Evolutionary conservation across 2,113 vertebrate species (phyloP), one percentile per base, ranked within the genome.

Genomic region (Rhodinocichla rosea): DNA sequence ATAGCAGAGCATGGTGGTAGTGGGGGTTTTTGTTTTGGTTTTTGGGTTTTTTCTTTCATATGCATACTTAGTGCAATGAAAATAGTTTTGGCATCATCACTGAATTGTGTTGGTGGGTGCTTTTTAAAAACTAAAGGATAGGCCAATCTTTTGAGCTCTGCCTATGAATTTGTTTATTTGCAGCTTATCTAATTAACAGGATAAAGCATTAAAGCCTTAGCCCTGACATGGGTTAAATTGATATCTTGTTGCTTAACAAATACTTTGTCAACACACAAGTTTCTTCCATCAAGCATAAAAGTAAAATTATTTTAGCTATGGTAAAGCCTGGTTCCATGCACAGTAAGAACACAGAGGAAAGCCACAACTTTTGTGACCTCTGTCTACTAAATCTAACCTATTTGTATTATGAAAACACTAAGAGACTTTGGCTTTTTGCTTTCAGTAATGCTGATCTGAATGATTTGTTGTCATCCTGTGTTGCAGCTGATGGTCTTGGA

Each of bases 271-370:
- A 37, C 59, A n/a, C 1, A 2, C 40, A 69, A 23, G 28, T 81
- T 88, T 39, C 55, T 35, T 69, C 59, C 4, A 5, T 49, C 28
- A 74, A 44, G 6, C 37, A 70, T 50, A 35, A 28, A 76, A 44
- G 30, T 39, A 52, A 50, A 89, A 81, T 56, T 0, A 44, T 40
- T 71, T 64, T 70, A 87, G 37, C 42, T 70, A 3, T 45, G 42
- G 13, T 73, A 42, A 73, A 56, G 22, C 4, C 7, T 70, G 15
- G 19, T 40, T 86, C 68, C 37, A 28, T 1, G 3, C 11, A 44
- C 50, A 56, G 5, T 79, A 80, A 83, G 67, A 88, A 71, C 37
- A 64, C 15, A 78, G 68, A 78, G 68, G 65, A 93, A n/a, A 65
- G 7, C 49, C 52, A 63, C 59, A 56, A 28, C 24, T 92, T 95